A percentile compares a stretch with the other conserved stretches of the same genome.
Conservation (phyloP, 2,888 invertebrate species). For the Lasioglossum zephyrum region DNA sequence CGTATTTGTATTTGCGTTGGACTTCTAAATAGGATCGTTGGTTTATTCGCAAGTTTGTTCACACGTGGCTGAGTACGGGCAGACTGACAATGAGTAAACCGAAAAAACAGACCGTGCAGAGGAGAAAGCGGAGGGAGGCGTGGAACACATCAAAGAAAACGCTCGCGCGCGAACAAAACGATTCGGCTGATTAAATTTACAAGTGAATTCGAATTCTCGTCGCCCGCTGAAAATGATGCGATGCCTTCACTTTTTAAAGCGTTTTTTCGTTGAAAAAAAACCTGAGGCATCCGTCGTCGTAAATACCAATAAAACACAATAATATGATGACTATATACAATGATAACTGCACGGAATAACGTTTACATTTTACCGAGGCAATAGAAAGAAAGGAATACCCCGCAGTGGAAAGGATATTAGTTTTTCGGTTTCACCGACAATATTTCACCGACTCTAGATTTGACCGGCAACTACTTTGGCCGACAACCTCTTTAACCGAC, state of each 20-base stretch:
- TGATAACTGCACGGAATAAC: background rate
- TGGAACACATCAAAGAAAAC: slow-evolving; percentile 1
- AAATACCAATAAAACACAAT: background rate
- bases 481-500: too few relatives aligned
- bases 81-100: slow-evolving; percentile 6
- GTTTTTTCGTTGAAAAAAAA: background rate
- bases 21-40: background rate
- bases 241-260: background rate
- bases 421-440: too few relatives aligned
- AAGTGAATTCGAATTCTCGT: background rate
- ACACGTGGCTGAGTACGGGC: slow-evolving; percentile 33
- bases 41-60: slow-evolving; percentile 45
- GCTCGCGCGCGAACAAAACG: slow-evolving; percentile 5
- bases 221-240: background rate
- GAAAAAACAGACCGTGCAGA: background rate
- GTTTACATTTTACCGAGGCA: too few relatives aligned
- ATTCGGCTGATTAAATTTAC: slow-evolving; percentile 4
- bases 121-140: background rate
- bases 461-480: too few relatives aligned
- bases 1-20: background rate
- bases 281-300: background rate
- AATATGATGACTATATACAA: background rate
- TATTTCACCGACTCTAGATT: too few relatives aligned
- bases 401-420: too few relatives aligned
- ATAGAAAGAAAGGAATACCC: too few relatives aligned